Evolutionary conservation across 1,140 invertebrate genomes (phyloP).

Genomic region (Homalodisca vitripennis): DNA sequence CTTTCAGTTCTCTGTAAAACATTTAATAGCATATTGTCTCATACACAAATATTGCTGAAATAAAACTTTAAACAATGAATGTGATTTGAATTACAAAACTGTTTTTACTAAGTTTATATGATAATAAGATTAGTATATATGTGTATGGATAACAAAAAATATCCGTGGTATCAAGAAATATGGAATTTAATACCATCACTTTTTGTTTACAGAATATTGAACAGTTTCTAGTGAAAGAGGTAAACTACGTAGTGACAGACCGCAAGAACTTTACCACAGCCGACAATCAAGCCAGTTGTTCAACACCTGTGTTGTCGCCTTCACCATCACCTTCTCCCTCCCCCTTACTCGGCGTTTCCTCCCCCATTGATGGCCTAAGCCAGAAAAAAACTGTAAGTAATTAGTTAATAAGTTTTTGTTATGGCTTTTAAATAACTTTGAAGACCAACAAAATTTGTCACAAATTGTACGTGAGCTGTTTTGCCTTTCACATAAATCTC

Average conservation of each 20-base stretch:
- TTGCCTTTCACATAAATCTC: too few species aligned
- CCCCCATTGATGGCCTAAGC: slow-evolving; percentile 44
- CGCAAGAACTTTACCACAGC: slow-evolving; percentile 50
- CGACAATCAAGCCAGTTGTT: slow-evolving; percentile 43
- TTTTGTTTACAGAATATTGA: slow-evolving; percentile 52
- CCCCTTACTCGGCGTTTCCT: slow-evolving; percentile 48
- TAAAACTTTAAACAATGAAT: not conserved
- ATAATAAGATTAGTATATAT: not conserved
- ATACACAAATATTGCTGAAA: not conserved
- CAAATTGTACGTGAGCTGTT: too few species aligned
- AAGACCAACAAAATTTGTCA: too few species aligned
- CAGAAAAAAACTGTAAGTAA: slow-evolving; percentile 51
- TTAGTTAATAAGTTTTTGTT: too few species aligned
- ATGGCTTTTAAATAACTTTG: too few species aligned
- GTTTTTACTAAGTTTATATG: not conserved
- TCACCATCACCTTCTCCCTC: slow-evolving; percentile 50
- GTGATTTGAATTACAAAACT: not conserved
- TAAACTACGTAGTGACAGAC: slow-evolving; percentile 59
- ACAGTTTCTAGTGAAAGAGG: slow-evolving; percentile 56
- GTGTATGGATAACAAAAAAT: not conserved
- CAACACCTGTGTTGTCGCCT: slow-evolving; percentile 47
- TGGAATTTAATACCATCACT: not conserved
- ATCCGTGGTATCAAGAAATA: not conserved
- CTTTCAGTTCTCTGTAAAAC: too few species aligned
- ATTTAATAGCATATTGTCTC: not conserved